Percentiles rank a stretch among this genome's conserved stretches.
Evolutionary conservation across 2,113 vertebrate genomes (phyloP).

Genomic region (Etia nguti): DNA sequence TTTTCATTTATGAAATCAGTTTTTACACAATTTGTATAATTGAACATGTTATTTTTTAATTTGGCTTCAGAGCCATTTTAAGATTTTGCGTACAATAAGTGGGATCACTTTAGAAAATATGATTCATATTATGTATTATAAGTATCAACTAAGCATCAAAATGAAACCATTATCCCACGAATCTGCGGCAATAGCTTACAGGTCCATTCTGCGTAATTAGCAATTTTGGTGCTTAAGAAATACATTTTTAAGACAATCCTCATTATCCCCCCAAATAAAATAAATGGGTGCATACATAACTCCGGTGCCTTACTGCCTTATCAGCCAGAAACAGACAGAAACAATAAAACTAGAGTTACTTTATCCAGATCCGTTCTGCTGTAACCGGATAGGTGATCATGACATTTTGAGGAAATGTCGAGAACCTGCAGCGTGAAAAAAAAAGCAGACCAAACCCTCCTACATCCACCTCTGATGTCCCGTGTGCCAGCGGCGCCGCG

Average conservation of each 20-base stretch:
- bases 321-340: background rate
- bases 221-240: background rate
- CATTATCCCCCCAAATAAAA: background rate
- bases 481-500: constrained; percentile 22
- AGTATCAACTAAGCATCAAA: background rate
- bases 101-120: background rate
- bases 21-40: background rate
- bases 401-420: background rate
- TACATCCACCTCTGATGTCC: constrained; percentile 9
- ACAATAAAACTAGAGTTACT: background rate
- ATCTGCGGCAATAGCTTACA: background rate
- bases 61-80: background rate
- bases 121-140: background rate
- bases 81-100: background rate
- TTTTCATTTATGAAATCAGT: background rate
- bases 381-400: background rate
- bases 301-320: too few species aligned
- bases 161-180: background rate
- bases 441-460: background rate
- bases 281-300: background rate
- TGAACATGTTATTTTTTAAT: accelerated
- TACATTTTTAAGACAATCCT: background rate
- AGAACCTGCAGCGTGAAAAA: background rate
- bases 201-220: background rate
- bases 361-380: background rate